Evolutionary conservation across 2,113 vertebrate genomes (phyloP).

Genomic region (Anoplopoma fimbria): DNA sequence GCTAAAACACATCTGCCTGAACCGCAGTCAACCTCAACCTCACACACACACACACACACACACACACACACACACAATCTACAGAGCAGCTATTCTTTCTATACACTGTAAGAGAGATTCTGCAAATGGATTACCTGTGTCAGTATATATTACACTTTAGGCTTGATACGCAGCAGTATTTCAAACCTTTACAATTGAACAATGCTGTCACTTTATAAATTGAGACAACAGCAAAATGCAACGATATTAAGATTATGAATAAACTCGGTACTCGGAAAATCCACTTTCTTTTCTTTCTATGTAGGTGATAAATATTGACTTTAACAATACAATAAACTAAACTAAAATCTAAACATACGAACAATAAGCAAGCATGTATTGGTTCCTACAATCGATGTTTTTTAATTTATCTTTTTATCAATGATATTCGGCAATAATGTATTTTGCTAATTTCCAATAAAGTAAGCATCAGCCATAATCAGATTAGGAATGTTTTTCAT

Average conservation of each 20-base stretch:
- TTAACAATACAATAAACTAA: no score
- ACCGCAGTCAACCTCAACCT: constrained; percentile 35
- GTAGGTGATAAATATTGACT: neutral
- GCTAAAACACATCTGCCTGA: constrained; percentile 82
- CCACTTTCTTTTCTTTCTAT: neutral
- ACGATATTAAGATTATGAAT: neutral
- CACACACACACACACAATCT: constrained; percentile 2
- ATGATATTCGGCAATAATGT: neutral
- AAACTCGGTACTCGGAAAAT: neutral
- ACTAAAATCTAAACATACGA: neutral
- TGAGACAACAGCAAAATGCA: neutral
- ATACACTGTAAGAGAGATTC: neutral
- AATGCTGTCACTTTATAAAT: neutral
- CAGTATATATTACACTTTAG: neutral
- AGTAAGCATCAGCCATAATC: neutral
- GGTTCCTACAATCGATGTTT: neutral
- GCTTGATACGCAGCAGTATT: neutral
- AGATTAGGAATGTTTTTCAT: neutral
- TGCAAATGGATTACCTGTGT: neutral
- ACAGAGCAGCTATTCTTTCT: constrained; percentile 2
- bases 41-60: neutral
- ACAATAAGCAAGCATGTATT: neutral
- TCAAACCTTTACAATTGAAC: neutral
- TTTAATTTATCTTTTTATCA: neutral
- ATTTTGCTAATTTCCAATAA: no score